Evolutionary conservation across 1,140 invertebrate genomes (phyloP).

Genomic region (Caenorhabditis latens): DNA sequence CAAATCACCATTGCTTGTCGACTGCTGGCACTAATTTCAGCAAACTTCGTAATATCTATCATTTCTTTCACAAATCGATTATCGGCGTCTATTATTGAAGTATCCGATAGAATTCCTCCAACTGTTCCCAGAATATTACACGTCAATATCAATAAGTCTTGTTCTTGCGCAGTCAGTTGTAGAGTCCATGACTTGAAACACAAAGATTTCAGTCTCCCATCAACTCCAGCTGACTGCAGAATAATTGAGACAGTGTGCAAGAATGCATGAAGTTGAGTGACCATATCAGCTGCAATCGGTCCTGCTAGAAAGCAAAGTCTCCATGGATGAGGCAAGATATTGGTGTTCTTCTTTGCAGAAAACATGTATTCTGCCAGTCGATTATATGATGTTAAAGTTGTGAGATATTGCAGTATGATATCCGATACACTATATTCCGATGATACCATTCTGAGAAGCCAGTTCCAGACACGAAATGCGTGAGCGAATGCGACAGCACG

Average conservation of each 20-base stretch:
- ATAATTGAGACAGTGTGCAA: conserved; percentile 73
- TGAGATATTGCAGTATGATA: conserved; percentile 74
- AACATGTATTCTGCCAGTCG: conserved; percentile 53
- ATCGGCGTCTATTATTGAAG: conserved; percentile 61
- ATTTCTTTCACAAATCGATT: conserved; percentile 58
- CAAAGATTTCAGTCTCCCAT: conserved; percentile 70
- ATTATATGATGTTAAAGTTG: conserved; percentile 69
- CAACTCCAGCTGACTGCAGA: conserved; percentile 71
- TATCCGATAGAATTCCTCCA: conserved; percentile 83
- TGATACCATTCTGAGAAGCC: conserved; percentile 89
- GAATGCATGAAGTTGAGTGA: conserved; percentile 74
- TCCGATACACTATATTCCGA: conserved; percentile 81
- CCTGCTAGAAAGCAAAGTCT: conserved; percentile 75
- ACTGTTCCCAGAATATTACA: conserved; percentile 93
- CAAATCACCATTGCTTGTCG: conserved; percentile 92
- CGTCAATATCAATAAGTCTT: conserved; percentile 78
- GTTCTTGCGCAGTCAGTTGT: conserved; percentile 76
- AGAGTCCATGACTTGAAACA: conserved; percentile 77
- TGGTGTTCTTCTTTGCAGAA: conserved; percentile 14
- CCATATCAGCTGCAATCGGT: conserved; percentile 70
- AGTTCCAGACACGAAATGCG: conserved; percentile 91
- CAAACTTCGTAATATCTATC: conserved; percentile 56
- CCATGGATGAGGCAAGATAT: conserved; percentile 73
- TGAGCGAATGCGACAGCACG: conserved; percentile 89
- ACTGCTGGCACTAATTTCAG: conserved; percentile 79